phyloP scores from a whole-genome alignment of 1,140 invertebrate genomes.

The Zaprionus ornatus region DNA sequence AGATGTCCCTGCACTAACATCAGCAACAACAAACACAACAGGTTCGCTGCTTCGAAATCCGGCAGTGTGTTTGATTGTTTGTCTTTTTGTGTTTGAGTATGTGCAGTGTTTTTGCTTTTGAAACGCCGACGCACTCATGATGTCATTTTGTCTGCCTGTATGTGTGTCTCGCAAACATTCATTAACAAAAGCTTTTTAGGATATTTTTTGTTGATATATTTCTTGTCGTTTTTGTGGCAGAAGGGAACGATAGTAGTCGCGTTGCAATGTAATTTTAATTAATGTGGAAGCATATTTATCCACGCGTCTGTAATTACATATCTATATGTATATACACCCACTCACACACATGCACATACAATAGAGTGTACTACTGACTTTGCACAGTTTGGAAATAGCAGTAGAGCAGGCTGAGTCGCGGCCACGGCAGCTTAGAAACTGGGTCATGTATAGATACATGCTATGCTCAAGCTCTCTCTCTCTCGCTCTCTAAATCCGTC shows the following conservation, averaged over 20 bases:
- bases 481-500: slow-evolving; percentile 1
- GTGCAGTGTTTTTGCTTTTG: not conserved
- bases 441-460: slow-evolving; percentile 48
- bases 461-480: slow-evolving; percentile 3
- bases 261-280: slow-evolving; percentile 5
- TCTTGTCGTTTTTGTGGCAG: not conserved
- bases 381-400: slow-evolving; percentile 65
- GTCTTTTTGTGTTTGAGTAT: not conserved
- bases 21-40: slow-evolving; percentile 1
- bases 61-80: not conserved
- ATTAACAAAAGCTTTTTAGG: slow-evolving; percentile 27
- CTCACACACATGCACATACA: not conserved
- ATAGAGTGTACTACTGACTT: slow-evolving; percentile 21
- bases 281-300: not conserved
- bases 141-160: not conserved
- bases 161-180: slow-evolving; percentile 20
- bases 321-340: not conserved
- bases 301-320: slow-evolving; percentile 17
- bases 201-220: not conserved
- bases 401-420: slow-evolving; percentile 24
- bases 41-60: not conserved
- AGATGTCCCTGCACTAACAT: not conserved
- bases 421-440: slow-evolving; percentile 63
- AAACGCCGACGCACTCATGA: slow-evolving; percentile 13
- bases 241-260: not conserved